A percentile compares a stretch with the other conserved stretches of the same genome.
Evolutionary conservation across 2,888 invertebrate genomes (phyloP).

Genomic region (Drosophila pegasa): DNA sequence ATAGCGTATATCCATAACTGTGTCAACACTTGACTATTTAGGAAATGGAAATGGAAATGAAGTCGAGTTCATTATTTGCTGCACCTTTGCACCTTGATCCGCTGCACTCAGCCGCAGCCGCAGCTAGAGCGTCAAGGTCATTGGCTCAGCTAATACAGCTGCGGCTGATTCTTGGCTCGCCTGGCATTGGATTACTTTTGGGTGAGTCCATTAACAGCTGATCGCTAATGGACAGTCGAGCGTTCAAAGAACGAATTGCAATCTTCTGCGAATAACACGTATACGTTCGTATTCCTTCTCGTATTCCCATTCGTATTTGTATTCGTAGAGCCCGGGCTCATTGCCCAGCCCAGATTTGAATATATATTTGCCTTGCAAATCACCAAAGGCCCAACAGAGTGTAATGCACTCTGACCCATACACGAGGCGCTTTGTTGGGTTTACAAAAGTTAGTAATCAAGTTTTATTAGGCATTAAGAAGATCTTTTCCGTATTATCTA

Average conservation of each 20-base stretch:
- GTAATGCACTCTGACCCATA: constrained; percentile 15
- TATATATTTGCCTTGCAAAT: constrained; percentile 38
- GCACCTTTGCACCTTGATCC: constrained; percentile 31
- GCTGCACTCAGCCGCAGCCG: constrained; percentile 9
- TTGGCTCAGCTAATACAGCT: constrained; percentile 5
- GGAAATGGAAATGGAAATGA: background rate
- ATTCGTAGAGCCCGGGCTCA: background rate
- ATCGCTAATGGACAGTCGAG: constrained; percentile 42
- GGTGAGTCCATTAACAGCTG: constrained; percentile 43
- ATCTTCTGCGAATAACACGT: background rate
- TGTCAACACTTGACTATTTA: background rate
- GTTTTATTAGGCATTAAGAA: constrained; percentile 49
- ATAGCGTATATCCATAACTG: background rate
- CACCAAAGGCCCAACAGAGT: background rate
- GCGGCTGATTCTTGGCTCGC: constrained; percentile 6
- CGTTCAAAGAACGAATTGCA: constrained; percentile 42
- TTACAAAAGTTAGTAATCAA: constrained; percentile 30
- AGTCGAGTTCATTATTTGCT: background rate
- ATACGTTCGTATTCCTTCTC: no score
- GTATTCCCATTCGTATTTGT: constrained; percentile 6
- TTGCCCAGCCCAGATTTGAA: constrained; percentile 5
- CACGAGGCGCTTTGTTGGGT: background rate
- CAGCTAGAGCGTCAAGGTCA: constrained; percentile 47
- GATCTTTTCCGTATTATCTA: constrained; percentile 37
- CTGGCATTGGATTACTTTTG: background rate